These are phyloP conservation scores for Oriolus oriolus DNA, from an alignment of 2,113 vertebrate species.

Conservation along the genomic window DNA sequence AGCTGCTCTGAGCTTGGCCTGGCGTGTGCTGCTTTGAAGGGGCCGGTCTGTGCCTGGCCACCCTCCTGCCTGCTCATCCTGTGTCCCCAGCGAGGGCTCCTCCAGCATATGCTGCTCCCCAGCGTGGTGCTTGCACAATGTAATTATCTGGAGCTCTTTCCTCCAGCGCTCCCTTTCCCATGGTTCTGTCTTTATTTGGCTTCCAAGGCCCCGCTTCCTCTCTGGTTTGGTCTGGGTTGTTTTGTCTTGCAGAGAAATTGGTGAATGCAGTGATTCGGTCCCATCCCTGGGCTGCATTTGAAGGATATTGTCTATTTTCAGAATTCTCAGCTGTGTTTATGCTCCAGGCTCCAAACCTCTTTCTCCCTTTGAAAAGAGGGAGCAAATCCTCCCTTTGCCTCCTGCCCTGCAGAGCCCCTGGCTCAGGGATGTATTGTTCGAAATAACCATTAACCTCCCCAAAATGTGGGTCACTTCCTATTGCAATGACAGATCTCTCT, in stretches of 20 bases:
- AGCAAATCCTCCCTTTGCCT: background rate
- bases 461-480: background rate
- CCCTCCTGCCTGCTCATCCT: background rate
- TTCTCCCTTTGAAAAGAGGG: background rate
- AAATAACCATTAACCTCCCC: background rate
- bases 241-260: background rate
- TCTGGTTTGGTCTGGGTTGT: background rate
- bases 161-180: background rate
- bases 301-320: conserved; percentile 39
- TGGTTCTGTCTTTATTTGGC: conserved; percentile 23
- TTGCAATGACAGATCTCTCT: background rate
- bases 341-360: background rate
- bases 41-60: background rate
- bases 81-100: background rate
- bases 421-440: background rate
- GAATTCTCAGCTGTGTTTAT: conserved; percentile 19
- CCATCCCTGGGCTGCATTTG: conserved; percentile 35
- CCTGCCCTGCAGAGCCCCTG: background rate
- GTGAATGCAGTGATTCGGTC: background rate
- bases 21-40: background rate
- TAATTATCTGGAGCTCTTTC: conserved; percentile 29
- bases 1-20: background rate
- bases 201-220: conserved; percentile 1
- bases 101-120: conserved; percentile 34
- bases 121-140: background rate